Evolutionary conservation across 2,797 vertebrate genomes (phyloP).

Genomic region (Macropus fuliginosus): DNA sequence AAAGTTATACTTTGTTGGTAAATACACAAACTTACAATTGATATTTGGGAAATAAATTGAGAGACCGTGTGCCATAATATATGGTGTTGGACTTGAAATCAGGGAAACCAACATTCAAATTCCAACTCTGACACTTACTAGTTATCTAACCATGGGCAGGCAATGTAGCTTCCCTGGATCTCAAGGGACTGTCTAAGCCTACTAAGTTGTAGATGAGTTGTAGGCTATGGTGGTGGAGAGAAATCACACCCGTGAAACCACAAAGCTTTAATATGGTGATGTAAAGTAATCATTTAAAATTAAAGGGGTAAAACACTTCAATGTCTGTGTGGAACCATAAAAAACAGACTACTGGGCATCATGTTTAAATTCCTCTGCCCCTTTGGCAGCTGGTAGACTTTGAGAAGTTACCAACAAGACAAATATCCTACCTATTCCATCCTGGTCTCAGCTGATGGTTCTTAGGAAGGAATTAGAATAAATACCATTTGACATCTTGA

Average conservation of each 20-base stretch:
- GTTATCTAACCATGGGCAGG: neutral
- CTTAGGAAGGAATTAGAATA: neutral
- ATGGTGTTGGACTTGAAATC: neutral
- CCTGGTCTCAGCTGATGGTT: neutral
- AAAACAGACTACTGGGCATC: neutral
- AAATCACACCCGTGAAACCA: neutral
- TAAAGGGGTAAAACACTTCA: neutral
- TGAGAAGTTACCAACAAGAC: neutral
- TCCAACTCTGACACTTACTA: neutral
- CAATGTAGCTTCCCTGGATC: slow-evolving; percentile 20
- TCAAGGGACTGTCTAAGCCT: slow-evolving; percentile 24
- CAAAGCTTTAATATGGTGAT: neutral
- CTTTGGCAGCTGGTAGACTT: neutral
- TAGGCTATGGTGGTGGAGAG: neutral
- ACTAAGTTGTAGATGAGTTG: neutral
- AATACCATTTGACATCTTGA: neutral
- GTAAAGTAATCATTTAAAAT: neutral
- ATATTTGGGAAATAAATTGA: neutral
- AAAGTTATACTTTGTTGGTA: neutral
- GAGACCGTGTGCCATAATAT: neutral
- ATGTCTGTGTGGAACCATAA: neutral
- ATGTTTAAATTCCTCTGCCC: neutral
- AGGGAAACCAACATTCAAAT: slow-evolving; percentile 16
- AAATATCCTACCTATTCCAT: neutral
- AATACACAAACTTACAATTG: neutral